Percentiles rank a stretch among this genome's conserved stretches.
phyloP scores from a whole-genome alignment of 2,113 vertebrate species.

The Dicerorhinus sumatrensis region DNA sequence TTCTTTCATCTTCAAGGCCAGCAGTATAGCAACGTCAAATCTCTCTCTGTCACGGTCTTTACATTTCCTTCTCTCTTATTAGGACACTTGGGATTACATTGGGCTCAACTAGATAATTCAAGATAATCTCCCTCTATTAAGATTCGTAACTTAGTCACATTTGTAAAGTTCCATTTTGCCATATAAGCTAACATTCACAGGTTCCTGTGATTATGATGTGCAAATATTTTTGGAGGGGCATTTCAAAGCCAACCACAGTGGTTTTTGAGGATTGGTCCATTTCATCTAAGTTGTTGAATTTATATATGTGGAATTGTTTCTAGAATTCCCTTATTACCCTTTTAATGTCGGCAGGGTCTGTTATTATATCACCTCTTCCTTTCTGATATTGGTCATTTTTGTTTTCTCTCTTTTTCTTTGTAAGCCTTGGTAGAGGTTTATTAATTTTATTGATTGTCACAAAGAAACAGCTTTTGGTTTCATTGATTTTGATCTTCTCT shows the following conservation, averaged over 20 bases:
- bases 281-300: neutral
- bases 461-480: neutral
- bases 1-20: neutral
- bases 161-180: neutral
- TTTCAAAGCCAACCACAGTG: neutral
- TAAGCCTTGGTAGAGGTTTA: neutral
- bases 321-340: neutral
- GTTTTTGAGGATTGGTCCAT: neutral
- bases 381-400: neutral
- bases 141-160: neutral
- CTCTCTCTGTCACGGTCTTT: neutral
- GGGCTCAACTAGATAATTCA: neutral
- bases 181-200: neutral
- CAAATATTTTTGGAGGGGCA: neutral
- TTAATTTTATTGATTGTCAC: neutral
- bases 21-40: neutral
- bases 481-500: neutral
- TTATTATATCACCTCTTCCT: neutral
- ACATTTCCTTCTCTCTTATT: neutral
- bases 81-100: neutral
- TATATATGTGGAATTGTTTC: neutral
- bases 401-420: neutral
- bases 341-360: neutral
- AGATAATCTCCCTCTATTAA: neutral
- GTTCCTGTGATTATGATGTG: neutral